phyloP scores from a whole-genome alignment of 2,113 vertebrate genomes.

The Syngnathoides biaculeatus region DNA sequence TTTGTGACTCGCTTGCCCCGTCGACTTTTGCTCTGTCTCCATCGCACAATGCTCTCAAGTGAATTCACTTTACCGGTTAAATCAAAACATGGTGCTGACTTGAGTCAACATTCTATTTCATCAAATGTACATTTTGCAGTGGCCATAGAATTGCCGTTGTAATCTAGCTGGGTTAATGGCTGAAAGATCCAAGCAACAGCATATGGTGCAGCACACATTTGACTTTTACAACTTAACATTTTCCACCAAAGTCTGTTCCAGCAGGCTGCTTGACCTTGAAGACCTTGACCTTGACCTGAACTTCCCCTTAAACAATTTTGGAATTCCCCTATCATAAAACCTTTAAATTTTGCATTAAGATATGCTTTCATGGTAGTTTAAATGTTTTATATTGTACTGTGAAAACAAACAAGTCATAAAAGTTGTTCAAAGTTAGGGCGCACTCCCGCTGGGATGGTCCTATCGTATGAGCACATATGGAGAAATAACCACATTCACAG shows the following conservation, averaged over 20 bases:
- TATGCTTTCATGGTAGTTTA: not conserved
- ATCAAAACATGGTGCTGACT: not conserved
- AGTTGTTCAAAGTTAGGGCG: too few relatives aligned
- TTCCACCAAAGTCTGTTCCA: not conserved
- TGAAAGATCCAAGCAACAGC: too few relatives aligned
- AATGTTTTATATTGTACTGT: not conserved
- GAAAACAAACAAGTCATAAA: not conserved
- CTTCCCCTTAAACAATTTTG: not conserved
- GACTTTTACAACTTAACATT: not conserved
- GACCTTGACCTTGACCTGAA: not conserved
- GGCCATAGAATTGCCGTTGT: not conserved
- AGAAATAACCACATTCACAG: too few relatives aligned
- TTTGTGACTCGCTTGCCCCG: slow-evolving; percentile 38
- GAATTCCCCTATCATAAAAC: not conserved
- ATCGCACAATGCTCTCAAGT: slow-evolving; percentile 28
- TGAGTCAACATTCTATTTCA: not conserved
- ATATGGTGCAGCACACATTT: not conserved
- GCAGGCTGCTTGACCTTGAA: not conserved
- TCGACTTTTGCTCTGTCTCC: slow-evolving; percentile 40
- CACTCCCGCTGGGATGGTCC: too few relatives aligned
- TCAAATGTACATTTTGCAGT: not conserved
- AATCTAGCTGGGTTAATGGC: too few relatives aligned
- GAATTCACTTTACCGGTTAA: slow-evolving; percentile 39
- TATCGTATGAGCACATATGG: not conserved
- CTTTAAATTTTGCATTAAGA: not conserved